A percentile compares a stretch with the other conserved stretches of the same genome.
These are phyloP conservation scores for Sinhomidia bicolor DNA, from an alignment of 2,888 invertebrate species.

Conservation along the genomic window DNA sequence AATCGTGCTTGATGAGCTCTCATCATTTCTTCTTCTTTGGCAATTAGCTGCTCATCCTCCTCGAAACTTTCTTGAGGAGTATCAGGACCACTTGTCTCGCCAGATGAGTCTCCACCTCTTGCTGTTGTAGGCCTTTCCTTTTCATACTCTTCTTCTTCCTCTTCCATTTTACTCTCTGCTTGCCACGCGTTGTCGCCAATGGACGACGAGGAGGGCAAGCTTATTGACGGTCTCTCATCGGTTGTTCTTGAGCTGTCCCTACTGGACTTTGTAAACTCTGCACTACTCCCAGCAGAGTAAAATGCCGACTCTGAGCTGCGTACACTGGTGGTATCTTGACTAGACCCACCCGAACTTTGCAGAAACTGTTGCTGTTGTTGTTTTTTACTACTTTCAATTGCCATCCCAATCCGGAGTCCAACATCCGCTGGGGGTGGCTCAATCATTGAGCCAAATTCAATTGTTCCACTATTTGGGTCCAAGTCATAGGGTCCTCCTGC, in stretches of 20 bases:
- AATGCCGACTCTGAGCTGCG: conserved; percentile 80
- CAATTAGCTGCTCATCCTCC: conserved; percentile 82
- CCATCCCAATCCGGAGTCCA: conserved; percentile 75
- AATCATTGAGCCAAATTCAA: conserved; percentile 79
- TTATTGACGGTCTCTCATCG: conserved; percentile 77
- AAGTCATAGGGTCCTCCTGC: conserved; percentile 62
- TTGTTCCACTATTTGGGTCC: conserved; percentile 65
- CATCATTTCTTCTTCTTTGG: conserved; percentile 73
- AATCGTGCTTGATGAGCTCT: conserved; percentile 57
- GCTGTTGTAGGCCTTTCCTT: conserved; percentile 65
- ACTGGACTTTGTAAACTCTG: conserved; percentile 70
- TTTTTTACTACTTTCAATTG: conserved; percentile 75
- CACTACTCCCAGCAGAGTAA: conserved; percentile 77
- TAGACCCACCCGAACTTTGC: conserved; percentile 64
- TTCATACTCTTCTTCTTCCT: conserved; percentile 74
- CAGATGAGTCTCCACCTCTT: conserved; percentile 86
- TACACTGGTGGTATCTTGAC: conserved; percentile 78
- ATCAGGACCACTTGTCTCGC: conserved; percentile 94
- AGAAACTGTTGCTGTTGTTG: conserved; percentile 74
- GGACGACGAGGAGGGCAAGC: conserved; percentile 79
- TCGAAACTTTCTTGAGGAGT: conserved; percentile 89
- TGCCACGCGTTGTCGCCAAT: conserved; percentile 77
- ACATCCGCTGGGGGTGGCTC: conserved; percentile 78
- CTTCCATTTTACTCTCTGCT: conserved; percentile 71
- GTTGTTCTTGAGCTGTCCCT: conserved; percentile 77